Percentiles rank a stretch among this genome's conserved stretches.
Evolutionary conservation across 2,888 invertebrate genomes (phyloP).

Genomic region (Leptinotarsa peninsularis): DNA sequence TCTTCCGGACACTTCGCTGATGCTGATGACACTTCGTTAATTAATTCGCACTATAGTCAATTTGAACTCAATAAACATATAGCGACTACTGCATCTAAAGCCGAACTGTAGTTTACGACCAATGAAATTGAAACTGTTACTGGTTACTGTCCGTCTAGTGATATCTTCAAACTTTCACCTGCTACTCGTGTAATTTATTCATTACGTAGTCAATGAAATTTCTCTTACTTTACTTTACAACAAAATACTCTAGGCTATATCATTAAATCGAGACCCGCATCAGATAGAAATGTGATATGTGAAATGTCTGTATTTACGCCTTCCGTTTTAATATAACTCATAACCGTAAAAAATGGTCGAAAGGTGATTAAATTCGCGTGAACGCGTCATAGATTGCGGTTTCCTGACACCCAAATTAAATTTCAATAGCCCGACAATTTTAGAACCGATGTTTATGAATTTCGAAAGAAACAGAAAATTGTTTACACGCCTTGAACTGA

Average conservation of each 20-base stretch:
- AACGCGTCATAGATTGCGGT: constrained; percentile 16
- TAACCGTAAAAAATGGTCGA: constrained; percentile 7
- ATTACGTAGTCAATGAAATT: too few relatives aligned
- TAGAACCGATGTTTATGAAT: constrained; percentile 39
- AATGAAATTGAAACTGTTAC: too few relatives aligned
- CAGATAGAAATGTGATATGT: neutral
- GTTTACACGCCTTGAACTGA: constrained; percentile 34
- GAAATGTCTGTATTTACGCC: neutral
- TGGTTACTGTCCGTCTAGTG: too few relatives aligned
- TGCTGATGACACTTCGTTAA: too few relatives aligned
- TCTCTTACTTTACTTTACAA: too few relatives aligned
- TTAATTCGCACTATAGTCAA: too few relatives aligned
- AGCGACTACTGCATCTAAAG: too few relatives aligned
- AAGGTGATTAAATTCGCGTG: constrained; percentile 2
- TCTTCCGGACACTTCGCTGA: too few relatives aligned
- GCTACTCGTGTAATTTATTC: too few relatives aligned
- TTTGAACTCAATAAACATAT: too few relatives aligned
- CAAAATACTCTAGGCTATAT: neutral
- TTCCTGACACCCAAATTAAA: constrained; percentile 17
- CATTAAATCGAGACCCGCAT: neutral
- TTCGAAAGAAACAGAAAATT: constrained; percentile 36
- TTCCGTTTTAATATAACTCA: neutral
- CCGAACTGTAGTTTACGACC: too few relatives aligned
- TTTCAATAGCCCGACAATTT: constrained; percentile 33
- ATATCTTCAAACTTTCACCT: too few relatives aligned